Evolutionary conservation across 2,113 vertebrate species (phyloP).

Genomic region (Taurulus bubalis): DNA sequence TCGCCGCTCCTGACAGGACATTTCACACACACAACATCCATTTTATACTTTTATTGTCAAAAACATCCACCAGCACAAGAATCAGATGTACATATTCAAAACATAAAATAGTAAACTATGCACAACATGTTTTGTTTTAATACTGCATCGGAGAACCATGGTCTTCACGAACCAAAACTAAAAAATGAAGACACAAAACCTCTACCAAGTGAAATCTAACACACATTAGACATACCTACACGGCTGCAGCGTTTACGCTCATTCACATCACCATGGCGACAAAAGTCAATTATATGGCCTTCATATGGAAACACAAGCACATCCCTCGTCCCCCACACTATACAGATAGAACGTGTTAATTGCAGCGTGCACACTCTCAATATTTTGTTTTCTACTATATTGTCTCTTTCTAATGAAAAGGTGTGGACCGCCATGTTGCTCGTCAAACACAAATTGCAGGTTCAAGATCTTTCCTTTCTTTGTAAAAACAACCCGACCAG

Average conservation of each 20-base stretch:
- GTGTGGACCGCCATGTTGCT: neutral
- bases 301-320: slow-evolving; percentile 46
- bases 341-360: neutral
- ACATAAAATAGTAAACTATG: neutral
- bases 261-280: slow-evolving; percentile 73
- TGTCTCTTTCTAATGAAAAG: neutral
- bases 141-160: neutral
- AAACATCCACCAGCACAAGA: neutral
- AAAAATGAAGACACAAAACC: slow-evolving; percentile 17
- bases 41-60: slow-evolving; percentile 8
- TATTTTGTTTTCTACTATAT: neutral
- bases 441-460: neutral
- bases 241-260: slow-evolving; percentile 41
- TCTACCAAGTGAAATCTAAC: slow-evolving; percentile 13
- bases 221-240: slow-evolving; percentile 47
- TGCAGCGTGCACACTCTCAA: neutral
- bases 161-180: neutral
- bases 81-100: neutral
- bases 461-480: neutral
- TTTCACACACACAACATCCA: neutral
- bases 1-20: neutral
- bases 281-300: slow-evolving; percentile 65
- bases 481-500: neutral
- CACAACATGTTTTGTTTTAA: neutral
- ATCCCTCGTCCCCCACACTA: neutral